Percentiles rank a stretch among this genome's conserved stretches.
These are phyloP conservation scores for Pelobates cultripes DNA, from an alignment of 2,797 vertebrate species.

Conservation along the genomic window DNA sequence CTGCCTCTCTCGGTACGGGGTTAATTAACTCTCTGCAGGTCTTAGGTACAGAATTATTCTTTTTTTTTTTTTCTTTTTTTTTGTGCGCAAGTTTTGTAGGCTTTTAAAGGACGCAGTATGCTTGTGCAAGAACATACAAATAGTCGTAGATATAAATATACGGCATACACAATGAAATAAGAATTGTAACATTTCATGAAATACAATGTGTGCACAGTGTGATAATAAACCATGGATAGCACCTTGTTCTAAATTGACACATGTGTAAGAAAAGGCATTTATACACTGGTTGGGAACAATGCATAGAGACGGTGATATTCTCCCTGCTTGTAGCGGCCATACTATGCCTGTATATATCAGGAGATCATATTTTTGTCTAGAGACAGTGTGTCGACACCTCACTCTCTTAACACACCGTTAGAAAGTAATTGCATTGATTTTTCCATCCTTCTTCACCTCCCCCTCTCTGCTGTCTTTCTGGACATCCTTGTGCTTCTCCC, in stretches of 20 bases:
- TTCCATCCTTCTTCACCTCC: conserved; percentile 71
- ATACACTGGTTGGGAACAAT: neutral
- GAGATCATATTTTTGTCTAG: conserved; percentile 70
- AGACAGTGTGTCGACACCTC: conserved; percentile 70
- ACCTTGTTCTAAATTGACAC: neutral
- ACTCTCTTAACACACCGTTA: conserved; percentile 70
- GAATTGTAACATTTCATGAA: neutral
- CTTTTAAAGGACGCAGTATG: neutral
- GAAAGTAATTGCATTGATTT: conserved; percentile 75
- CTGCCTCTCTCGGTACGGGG: neutral
- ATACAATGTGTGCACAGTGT: neutral
- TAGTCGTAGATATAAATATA: neutral
- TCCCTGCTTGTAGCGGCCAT: conserved; percentile 5
- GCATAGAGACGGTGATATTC: neutral
- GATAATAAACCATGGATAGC: neutral
- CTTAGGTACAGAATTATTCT: no score
- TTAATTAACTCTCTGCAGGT: neutral
- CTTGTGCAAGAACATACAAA: neutral
- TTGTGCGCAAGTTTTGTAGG: neutral
- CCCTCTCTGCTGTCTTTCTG: conserved; percentile 36
- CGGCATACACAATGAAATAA: neutral
- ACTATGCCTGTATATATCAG: conserved; percentile 58
- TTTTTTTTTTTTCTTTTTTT: no score
- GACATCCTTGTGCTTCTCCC: conserved; percentile 32
- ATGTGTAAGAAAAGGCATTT: neutral